Percentiles rank a stretch among this genome's conserved stretches.
phyloP scores from a whole-genome alignment of 2,113 vertebrate species.

The Strix uralensis region DNA sequence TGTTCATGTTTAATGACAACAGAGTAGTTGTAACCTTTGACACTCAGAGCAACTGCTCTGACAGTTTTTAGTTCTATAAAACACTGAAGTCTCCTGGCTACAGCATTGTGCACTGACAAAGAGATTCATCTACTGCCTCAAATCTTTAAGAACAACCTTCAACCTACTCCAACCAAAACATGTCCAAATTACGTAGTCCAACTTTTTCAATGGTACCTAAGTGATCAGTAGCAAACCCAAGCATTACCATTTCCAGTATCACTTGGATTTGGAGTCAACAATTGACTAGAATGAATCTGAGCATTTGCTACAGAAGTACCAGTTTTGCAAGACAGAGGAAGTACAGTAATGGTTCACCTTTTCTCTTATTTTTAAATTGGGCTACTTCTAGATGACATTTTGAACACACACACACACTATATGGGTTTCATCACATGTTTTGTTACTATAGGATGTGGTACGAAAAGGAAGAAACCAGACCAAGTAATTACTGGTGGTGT shows the following conservation, averaged over 20 bases:
- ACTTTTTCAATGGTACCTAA: not conserved
- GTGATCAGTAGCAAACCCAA: not conserved
- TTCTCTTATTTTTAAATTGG: not conserved
- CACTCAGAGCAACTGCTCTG: not conserved
- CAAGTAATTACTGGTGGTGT: not conserved
- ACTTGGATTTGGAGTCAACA: not conserved
- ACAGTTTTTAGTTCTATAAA: not conserved
- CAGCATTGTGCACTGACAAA: accelerated
- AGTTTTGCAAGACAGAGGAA: not conserved
- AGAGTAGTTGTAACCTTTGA: not conserved
- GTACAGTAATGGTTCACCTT: not conserved
- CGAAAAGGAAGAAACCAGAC: not conserved
- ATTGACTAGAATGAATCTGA: not conserved
- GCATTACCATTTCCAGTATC: not conserved
- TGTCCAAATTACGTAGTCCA: not conserved
- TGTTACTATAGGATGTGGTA: not conserved
- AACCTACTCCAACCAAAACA: not conserved
- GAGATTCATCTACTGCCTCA: not conserved
- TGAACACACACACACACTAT: not conserved
- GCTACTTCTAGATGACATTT: not conserved
- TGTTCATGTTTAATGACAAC: not conserved
- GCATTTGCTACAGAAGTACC: not conserved
- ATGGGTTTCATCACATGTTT: not conserved
- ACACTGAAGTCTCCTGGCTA: not conserved
- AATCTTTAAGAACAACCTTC: not conserved